Evolutionary conservation across 2,113 vertebrate species (phyloP).

Genomic region (Eclectus roratus): DNA sequence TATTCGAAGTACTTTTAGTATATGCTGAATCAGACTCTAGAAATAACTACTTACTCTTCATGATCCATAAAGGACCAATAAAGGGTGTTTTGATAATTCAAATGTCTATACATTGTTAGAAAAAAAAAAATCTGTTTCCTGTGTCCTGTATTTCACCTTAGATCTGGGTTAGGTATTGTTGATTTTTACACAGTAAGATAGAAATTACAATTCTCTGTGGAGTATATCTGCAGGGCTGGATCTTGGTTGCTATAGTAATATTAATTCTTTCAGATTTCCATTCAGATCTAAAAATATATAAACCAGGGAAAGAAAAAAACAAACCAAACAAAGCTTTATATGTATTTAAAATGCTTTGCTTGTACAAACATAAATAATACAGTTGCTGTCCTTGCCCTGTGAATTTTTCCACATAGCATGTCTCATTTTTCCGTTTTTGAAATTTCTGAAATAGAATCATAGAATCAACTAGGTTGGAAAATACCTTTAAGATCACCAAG

Average conservation of each 20-base stretch:
- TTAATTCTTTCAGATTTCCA: not conserved
- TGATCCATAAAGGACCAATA: not conserved
- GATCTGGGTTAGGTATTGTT: not conserved
- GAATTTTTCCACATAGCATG: not conserved
- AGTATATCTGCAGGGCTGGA: not conserved
- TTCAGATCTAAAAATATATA: not conserved
- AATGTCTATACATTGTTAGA: not conserved
- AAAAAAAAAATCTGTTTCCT: not conserved
- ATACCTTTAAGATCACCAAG: not conserved
- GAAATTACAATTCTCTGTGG: not conserved
- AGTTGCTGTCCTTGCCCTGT: not conserved
- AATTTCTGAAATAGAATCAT: not conserved
- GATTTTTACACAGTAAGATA: not conserved
- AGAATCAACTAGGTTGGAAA: not conserved
- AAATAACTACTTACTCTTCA: not conserved
- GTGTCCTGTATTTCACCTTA: not conserved
- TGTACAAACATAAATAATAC: not conserved
- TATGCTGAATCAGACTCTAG: not conserved
- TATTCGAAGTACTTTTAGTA: not conserved
- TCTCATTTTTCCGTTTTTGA: not conserved
- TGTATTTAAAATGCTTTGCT: not conserved
- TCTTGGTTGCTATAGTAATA: slow-evolving; percentile 39
- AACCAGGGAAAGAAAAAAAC: not conserved
- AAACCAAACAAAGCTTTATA: not conserved
- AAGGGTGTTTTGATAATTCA: not conserved